Conservation (phyloP, 30 jellyfish, hydroid and myxozoan genomes). For the Nemopilema nomurai region DNA sequence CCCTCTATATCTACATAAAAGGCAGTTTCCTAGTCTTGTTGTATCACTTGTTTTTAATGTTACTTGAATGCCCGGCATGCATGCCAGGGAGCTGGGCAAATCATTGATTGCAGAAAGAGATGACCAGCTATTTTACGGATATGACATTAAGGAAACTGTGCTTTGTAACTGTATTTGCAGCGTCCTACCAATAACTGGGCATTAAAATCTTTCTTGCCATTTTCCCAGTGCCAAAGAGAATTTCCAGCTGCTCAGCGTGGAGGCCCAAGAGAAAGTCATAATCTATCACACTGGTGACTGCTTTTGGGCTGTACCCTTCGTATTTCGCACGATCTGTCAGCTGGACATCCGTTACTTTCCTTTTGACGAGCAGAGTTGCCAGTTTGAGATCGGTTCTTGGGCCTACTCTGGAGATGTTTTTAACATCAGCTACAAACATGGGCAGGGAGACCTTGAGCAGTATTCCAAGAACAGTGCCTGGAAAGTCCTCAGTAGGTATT, state of each 20-base stretch:
- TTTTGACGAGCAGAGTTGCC: constrained; percentile 44
- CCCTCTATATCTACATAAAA: too few relatives aligned
- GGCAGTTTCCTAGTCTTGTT: too few relatives aligned
- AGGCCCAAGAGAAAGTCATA: constrained; percentile 25
- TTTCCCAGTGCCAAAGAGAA: constrained; percentile 42
- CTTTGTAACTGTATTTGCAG: too few relatives aligned
- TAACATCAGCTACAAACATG: constrained; percentile 12
- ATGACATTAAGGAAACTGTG: too few relatives aligned
- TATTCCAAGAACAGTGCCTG: constrained; percentile 41
- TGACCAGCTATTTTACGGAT: too few relatives aligned
- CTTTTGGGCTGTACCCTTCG: constrained; percentile 44
- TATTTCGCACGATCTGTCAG: constrained; percentile 39
- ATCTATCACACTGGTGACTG: constrained; percentile 19
- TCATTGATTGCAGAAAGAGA: too few relatives aligned
- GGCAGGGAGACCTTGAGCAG: constrained; percentile 16
- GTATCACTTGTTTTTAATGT: too few relatives aligned
- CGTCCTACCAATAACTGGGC: too few relatives aligned
- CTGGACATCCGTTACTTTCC: constrained; percentile 46
- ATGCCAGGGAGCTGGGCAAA: too few relatives aligned
- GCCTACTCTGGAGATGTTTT: constrained; percentile 63
- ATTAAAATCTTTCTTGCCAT: too few relatives aligned
- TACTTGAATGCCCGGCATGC: too few relatives aligned
- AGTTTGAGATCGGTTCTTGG: constrained; percentile 60
- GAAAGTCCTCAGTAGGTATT: constrained; percentile 39
- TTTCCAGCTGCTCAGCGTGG: constrained; percentile 45